phyloP scores from a whole-genome alignment of 2,113 vertebrate genomes.

The Dissostichus mawsoni region DNA sequence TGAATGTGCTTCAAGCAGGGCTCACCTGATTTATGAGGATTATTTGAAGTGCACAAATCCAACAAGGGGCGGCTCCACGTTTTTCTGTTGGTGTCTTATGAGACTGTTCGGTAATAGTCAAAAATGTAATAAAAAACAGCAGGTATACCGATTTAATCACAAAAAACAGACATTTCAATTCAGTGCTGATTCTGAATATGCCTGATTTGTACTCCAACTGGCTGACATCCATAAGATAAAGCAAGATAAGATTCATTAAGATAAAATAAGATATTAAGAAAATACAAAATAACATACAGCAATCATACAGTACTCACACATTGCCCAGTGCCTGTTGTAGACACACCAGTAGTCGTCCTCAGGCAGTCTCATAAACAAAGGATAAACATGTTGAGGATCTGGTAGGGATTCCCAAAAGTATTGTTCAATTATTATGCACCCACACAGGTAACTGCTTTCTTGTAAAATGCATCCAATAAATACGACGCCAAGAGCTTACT shows the following conservation, averaged over 20 bases:
- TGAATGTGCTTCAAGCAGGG: neutral
- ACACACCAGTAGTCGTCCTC: no score
- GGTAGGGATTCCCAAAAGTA: no score
- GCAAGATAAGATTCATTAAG: no score
- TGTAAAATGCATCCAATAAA: no score
- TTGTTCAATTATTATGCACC: no score
- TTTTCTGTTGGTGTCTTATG: neutral
- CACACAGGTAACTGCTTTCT: no score
- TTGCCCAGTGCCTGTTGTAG: neutral
- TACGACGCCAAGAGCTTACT: slow-evolving; percentile 18
- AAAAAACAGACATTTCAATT: slow-evolving; percentile 11
- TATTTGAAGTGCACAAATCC: neutral
- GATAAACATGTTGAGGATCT: no score
- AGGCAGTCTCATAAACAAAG: no score
- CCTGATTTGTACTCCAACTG: neutral
- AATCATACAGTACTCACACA: neutral
- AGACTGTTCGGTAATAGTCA: neutral
- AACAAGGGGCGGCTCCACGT: neutral
- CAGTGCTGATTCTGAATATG: slow-evolving; percentile 3
- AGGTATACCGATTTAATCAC: neutral
- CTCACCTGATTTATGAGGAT: neutral
- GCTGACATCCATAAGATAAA: neutral
- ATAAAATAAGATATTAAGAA: no score
- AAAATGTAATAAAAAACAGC: neutral
- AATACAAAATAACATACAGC: no score